These are phyloP conservation scores for Acanthornis magna DNA, from an alignment of 2,797 vertebrate genomes.

Conservation along the genomic window DNA sequence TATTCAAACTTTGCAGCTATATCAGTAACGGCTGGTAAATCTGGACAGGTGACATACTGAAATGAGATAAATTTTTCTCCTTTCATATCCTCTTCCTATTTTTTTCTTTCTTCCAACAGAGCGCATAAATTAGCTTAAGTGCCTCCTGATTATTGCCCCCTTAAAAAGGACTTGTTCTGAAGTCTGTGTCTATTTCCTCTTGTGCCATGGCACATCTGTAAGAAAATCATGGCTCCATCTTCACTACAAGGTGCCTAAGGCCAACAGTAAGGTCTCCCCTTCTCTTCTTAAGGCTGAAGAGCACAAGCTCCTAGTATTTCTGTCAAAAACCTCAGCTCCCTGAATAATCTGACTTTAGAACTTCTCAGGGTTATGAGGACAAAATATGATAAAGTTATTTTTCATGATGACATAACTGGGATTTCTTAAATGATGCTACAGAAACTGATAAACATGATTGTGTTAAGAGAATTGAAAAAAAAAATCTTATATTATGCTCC, in stretches of 20 bases:
- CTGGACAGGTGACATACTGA: neutral
- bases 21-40: neutral
- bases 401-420: conserved; percentile 9
- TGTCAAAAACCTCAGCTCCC: neutral
- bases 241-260: neutral
- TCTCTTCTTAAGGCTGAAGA: neutral
- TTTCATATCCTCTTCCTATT: neutral
- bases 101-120: neutral
- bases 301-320: neutral
- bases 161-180: neutral
- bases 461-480: conserved; percentile 28
- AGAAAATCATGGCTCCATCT: neutral
- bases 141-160: neutral
- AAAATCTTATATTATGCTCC: conserved; percentile 24
- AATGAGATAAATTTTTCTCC: neutral
- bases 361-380: neutral
- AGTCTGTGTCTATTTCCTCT: neutral
- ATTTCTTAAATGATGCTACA: conserved; percentile 55
- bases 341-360: neutral
- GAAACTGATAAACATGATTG: conserved; percentile 46
- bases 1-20: neutral
- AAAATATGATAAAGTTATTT: conserved; percentile 30
- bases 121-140: neutral
- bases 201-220: neutral
- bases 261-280: neutral